Evolutionary conservation across 2,888 invertebrate genomes (phyloP).

Genomic region (Gonocerus acuteangulatus): DNA sequence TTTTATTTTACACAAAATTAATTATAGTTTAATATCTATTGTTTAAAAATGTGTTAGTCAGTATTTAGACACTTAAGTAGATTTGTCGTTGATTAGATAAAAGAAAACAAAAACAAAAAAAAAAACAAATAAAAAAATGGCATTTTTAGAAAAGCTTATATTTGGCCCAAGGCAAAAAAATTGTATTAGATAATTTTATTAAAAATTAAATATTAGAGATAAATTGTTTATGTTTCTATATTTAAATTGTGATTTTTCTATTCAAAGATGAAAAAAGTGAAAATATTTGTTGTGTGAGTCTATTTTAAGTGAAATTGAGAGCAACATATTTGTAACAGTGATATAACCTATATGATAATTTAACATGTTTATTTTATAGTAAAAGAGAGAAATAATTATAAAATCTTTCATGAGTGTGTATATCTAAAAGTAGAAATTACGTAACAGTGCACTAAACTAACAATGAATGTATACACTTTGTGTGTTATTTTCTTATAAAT

Average conservation of each 20-base stretch:
- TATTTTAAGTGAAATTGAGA: slow-evolving; percentile 12
- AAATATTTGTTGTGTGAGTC: slow-evolving; percentile 13
- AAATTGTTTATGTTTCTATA: slow-evolving; percentile 24
- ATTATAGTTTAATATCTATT: slow-evolving; percentile 14
- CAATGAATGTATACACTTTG: too few species aligned
- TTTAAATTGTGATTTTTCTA: slow-evolving; percentile 21
- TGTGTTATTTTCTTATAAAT: too few species aligned
- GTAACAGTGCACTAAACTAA: too few species aligned
- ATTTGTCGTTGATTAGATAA: slow-evolving; percentile 21
- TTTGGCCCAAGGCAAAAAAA: slow-evolving; percentile 19
- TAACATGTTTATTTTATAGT: slow-evolving; percentile 11
- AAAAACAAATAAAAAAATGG: neutral
- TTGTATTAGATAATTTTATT: slow-evolving; percentile 23
- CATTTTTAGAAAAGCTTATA: slow-evolving; percentile 20
- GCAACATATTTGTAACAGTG: slow-evolving; percentile 4
- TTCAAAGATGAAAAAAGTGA: slow-evolving; percentile 14
- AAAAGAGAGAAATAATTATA: neutral
- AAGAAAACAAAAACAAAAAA: slow-evolving; percentile 8
- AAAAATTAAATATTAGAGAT: slow-evolving; percentile 15
- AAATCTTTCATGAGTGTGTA: too few species aligned
- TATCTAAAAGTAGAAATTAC: too few species aligned
- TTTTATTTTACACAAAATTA: slow-evolving; percentile 21
- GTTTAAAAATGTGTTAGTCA: slow-evolving; percentile 24
- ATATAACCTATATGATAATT: slow-evolving; percentile 1
- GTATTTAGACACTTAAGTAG: slow-evolving; percentile 14